These are phyloP conservation scores for Cranoglanis bouderius DNA, from an alignment of 2,113 vertebrate species.

Conservation along the genomic window DNA sequence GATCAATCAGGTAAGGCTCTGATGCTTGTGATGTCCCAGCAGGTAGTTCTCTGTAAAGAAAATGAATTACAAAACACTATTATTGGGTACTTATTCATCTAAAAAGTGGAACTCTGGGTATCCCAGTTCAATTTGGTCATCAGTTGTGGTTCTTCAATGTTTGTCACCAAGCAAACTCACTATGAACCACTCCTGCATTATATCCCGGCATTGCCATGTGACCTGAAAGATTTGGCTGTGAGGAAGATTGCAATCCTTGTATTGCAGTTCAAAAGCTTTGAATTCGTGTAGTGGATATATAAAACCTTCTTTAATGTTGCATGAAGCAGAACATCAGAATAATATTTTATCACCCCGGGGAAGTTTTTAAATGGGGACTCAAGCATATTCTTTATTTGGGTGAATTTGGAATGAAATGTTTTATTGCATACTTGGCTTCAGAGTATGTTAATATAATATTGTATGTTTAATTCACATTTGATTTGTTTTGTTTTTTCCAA, in stretches of 20 bases:
- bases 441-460: background rate
- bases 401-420: background rate
- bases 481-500: background rate
- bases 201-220: background rate
- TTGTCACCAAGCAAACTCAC: background rate
- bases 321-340: background rate
- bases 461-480: background rate
- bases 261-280: background rate
- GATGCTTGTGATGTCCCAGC: background rate
- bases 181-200: constrained; percentile 1
- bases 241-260: background rate
- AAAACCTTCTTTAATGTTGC: background rate
- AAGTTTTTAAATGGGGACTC: background rate
- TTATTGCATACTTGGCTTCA: background rate
- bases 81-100: background rate
- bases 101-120: background rate
- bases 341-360: background rate
- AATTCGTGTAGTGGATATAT: background rate
- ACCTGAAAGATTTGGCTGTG: background rate
- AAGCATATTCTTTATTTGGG: background rate
- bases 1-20: constrained; percentile 17
- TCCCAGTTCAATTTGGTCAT: background rate
- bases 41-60: constrained; percentile 22
- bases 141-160: background rate
- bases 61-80: background rate